Conservation (phyloP, 2,888 invertebrate species). For the Andrena fulva region DNA sequence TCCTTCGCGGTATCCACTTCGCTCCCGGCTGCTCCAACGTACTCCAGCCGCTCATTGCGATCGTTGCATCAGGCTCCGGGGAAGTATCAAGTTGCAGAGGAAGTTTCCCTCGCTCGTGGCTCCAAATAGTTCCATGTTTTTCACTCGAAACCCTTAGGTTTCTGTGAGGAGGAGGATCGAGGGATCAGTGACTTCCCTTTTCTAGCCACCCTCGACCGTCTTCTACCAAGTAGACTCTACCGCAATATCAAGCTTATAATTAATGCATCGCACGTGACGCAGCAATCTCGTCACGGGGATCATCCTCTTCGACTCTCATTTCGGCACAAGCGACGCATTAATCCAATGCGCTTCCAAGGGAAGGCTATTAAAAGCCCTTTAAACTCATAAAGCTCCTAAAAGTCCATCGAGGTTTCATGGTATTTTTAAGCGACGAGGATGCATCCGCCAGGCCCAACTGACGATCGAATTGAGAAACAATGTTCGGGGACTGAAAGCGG, state of each 20-base stretch:
- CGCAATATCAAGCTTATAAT: not conserved
- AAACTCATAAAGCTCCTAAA: too few relatives aligned
- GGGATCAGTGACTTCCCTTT: not conserved
- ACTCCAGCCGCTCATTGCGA: not conserved
- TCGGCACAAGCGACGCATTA: too few relatives aligned
- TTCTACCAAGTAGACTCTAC: too few relatives aligned
- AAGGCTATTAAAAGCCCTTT: too few relatives aligned
- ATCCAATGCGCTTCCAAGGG: too few relatives aligned
- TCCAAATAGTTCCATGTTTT: not conserved
- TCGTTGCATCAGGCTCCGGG: not conserved
- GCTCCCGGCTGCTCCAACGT: not conserved
- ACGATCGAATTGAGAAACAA: not conserved
- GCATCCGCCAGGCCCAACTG: too few relatives aligned
- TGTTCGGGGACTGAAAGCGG: not conserved
- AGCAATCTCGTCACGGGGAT: not conserved
- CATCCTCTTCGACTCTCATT: too few relatives aligned
- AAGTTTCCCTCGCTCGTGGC: not conserved
- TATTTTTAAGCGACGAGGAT: too few relatives aligned
- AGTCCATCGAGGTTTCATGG: too few relatives aligned
- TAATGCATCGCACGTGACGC: constrained; percentile 1
- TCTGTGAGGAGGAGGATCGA: not conserved
- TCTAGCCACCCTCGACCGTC: too few relatives aligned
- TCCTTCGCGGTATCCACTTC: constrained; percentile 2
- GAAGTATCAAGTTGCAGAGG: not conserved
- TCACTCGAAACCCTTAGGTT: not conserved